Base-by-base conservation (phyloP, 1,140 invertebrate genomes). In the Trinorchestia longiramus region DNA sequence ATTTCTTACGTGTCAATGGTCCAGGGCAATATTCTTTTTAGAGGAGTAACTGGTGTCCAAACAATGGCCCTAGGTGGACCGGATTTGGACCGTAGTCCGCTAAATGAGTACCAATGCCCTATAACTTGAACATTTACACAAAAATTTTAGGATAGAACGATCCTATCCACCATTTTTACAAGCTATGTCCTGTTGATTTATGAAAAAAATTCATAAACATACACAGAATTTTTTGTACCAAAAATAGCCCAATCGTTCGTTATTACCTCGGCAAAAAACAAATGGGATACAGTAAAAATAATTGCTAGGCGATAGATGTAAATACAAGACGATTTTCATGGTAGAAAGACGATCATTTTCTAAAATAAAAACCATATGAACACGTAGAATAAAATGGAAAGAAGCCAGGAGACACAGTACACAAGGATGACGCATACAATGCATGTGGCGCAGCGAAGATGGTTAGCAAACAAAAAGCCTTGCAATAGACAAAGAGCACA, bases 351-450 rank as follows among this genome's bases (percentile, higher is more conserved):
- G 11, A 77, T 77, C 15, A 77, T 36, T 19, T 36, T 77, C 47
- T 77, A 15, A 15, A 77, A 77, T 77, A 11, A 28, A 11, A 36
- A 3, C 28, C 11, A 77, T 28, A 36, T 19, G 62, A 77, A 36
- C 1, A 77, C 62, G 15, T 36, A 77, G 36, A 77, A 36, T 36
- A 36, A 77, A 77, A 19, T 11, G 11, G 47, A 53, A 8, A 77
- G 28, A 90, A 42, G 36, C 88, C n/a, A 41, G 88, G 4, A 43
- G n/a, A 42, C 43, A 36, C 88, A n/a, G 43, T 77, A 77, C 44
- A 94, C 40, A 47, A 4, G 8, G 92, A 94, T 94, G 92, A 94
- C 92, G 92, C 92, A 45, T 11, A 94, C 44, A 94, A 94, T 94
- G 88, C 88, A 90, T 42, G 88, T 90, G 92, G 92, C 43, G 92